These are phyloP conservation scores for Drosophila mayri DNA, from an alignment of 1,140 invertebrate genomes.

Conservation along the genomic window DNA sequence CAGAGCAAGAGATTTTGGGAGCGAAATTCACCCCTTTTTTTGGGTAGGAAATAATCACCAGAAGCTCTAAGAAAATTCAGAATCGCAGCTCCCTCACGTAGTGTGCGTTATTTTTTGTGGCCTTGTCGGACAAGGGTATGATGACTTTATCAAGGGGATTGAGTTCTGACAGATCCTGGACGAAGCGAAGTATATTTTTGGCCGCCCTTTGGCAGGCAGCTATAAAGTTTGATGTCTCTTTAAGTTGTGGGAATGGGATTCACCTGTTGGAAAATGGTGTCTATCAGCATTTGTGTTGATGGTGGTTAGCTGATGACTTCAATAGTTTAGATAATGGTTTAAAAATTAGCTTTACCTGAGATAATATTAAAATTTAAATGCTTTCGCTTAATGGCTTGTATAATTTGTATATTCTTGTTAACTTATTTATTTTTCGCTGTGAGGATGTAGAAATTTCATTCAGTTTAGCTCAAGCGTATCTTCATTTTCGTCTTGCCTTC, in stretches of 20 bases:
- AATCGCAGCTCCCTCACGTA: slow-evolving; percentile 39
- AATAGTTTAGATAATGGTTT: background rate
- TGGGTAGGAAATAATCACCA: slow-evolving; percentile 13
- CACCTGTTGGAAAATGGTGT: background rate
- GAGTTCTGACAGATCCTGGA: slow-evolving; percentile 25
- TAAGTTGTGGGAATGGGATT: slow-evolving; percentile 3
- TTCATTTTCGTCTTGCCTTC: slow-evolving; percentile 11
- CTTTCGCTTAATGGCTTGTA: background rate
- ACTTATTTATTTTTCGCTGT: background rate
- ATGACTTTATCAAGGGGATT: slow-evolving; percentile 50
- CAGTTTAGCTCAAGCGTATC: slow-evolving; percentile 19
- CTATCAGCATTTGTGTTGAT: background rate
- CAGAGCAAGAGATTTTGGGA: slow-evolving; percentile 3
- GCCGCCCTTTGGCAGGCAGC: background rate
- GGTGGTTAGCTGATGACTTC: background rate
- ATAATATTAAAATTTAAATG: background rate
- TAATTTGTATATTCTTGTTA: background rate
- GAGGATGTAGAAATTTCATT: background rate
- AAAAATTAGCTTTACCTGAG: background rate
- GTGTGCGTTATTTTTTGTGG: slow-evolving; percentile 42
- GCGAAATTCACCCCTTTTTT: slow-evolving; percentile 17
- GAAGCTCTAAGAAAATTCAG: slow-evolving; percentile 24
- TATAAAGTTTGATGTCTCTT: slow-evolving; percentile 13
- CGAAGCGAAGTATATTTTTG: background rate
- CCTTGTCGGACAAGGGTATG: slow-evolving; percentile 32